Base-by-base conservation (phyloP, 1,140 invertebrate genomes). In the Ostrea edulis region DNA sequence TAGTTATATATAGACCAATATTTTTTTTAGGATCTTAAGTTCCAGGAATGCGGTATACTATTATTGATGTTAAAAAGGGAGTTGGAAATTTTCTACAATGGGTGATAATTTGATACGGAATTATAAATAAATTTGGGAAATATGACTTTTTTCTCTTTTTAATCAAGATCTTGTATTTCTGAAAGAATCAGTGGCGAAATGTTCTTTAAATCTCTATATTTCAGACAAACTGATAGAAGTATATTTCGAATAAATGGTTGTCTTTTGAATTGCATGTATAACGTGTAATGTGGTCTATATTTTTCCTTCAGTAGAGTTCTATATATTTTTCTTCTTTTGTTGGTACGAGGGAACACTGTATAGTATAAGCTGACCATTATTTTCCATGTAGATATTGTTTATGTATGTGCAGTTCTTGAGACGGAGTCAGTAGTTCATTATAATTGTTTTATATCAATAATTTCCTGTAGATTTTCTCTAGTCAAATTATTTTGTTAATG, bases 401-500 rank as follows among this genome's bases (percentile, higher is more conserved):
- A 12, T 62, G 55, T 62, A 17, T 20, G 17, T 62, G 55, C n/a
- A 7, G 55, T 62, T 62, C 55, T 62, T 62, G 17, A 62, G 55
- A n/a, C 17, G 55, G n/a, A 62, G 12, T 7, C 14, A 77, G 68
- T 77, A 77, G 25, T 35, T 77, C 25, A 77, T 29, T 77, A 35
- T 29, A 77, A 35, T 77, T 77, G 68, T 77, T 77, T 77, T 77
- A 77, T 77, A 62, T 17, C 8, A 25, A 77, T 29, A 35, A 29
- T 25, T 77, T 77, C 14, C 68, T 29, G 68, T 77, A 77, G 68
- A 77, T 77, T 62, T 44, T 77, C 68, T 77, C 68, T 77, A 77
- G 68, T 77, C 68, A 77, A 77, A 62, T 29, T 29, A 77, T 77
- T 77, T 77, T 77, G 25, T 77, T 77, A 77, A 62, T 62, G 55